A percentile compares a stretch with the other conserved stretches of the same genome.
phyloP scores from a whole-genome alignment of 2,797 vertebrate species.

The Scolopax rusticola region DNA sequence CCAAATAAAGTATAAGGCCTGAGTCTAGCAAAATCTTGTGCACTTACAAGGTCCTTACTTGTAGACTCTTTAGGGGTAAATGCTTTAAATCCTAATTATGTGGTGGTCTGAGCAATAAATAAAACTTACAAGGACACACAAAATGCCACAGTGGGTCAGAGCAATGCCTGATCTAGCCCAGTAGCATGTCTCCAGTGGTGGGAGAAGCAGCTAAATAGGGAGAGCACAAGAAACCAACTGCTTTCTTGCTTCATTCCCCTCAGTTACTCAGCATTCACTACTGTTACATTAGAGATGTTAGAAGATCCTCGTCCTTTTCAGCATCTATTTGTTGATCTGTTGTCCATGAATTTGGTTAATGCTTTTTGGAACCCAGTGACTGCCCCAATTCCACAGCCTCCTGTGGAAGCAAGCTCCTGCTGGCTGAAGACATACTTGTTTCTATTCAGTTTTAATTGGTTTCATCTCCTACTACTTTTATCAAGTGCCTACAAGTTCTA shows the following conservation, averaged over 20 bases:
- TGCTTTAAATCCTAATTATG: not conserved
- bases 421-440: not conserved
- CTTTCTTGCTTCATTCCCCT: not conserved
- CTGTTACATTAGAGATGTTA: not conserved
- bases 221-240: not conserved
- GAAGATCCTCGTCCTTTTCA: not conserved
- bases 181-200: not conserved
- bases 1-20: constrained; percentile 37
- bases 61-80: not conserved
- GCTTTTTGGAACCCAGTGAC: not conserved
- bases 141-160: not conserved
- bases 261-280: not conserved
- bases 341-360: not conserved
- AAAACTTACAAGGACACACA: not conserved
- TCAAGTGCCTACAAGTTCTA: not conserved
- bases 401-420: not conserved
- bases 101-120: not conserved
- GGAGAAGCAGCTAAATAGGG: not conserved
- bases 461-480: not conserved
- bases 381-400: not conserved
- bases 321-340: not conserved
- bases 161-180: not conserved
- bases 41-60: not conserved
- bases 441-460: not conserved
- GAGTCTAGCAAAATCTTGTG: not conserved